These are phyloP conservation scores for Gymnoscelis rufifasciata DNA, from an alignment of 2,888 invertebrate genomes.

Conservation along the genomic window DNA sequence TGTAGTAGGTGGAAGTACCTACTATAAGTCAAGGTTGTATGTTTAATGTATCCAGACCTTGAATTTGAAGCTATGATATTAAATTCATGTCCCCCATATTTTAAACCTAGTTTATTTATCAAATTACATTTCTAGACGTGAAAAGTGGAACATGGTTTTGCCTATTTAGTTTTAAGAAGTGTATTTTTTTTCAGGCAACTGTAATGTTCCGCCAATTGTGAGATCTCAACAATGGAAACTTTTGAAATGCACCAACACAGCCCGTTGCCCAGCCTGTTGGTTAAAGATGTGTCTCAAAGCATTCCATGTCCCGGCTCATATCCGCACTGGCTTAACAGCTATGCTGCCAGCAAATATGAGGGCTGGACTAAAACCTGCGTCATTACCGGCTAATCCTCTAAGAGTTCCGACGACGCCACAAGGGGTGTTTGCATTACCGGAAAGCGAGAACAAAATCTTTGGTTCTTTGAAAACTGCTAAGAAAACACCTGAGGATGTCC, in stretches of 20 bases:
- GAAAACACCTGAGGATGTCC: constrained; percentile 53
- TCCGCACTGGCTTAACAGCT: constrained; percentile 82
- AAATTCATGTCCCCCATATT: too few relatives aligned
- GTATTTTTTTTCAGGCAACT: constrained; percentile 75
- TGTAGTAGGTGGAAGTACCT: constrained; percentile 3
- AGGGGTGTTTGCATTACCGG: constrained; percentile 50
- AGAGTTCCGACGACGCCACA: constrained; percentile 43
- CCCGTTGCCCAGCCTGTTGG: constrained; percentile 92
- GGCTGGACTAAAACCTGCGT: constrained; percentile 46
- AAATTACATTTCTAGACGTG: too few relatives aligned
- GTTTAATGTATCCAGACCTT: constrained; percentile 8
- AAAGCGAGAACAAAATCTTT: constrained; percentile 61
- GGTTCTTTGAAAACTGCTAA: constrained; percentile 52
- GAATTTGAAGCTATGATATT: not conserved
- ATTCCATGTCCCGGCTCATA: constrained; percentile 85
- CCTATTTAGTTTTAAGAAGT: too few relatives aligned
- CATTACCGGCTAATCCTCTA: constrained; percentile 53
- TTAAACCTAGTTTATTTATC: too few relatives aligned
- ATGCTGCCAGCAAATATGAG: constrained; percentile 84
- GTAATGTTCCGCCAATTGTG: constrained; percentile 84
- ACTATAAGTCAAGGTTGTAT: too few relatives aligned
- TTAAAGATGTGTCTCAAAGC: constrained; percentile 89
- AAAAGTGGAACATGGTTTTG: too few relatives aligned
- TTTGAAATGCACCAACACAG: constrained; percentile 83
- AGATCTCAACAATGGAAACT: constrained; percentile 85